Evolutionary conservation across 2,797 vertebrate genomes (phyloP), one percentile per base, ranked within the genome.

Genomic region (Alfaro cultratus): DNA sequence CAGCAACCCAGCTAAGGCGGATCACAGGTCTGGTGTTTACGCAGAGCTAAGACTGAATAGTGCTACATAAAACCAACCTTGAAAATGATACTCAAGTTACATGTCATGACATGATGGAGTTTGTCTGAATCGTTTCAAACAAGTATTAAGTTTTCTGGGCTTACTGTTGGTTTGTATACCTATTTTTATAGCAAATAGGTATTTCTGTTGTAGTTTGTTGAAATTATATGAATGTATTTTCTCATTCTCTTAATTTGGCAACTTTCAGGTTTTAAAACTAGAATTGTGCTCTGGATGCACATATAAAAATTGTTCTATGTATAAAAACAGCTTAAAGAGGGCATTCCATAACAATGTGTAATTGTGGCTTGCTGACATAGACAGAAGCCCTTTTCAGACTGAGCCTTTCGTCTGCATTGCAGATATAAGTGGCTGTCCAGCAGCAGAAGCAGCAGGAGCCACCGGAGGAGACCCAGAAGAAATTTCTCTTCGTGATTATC

Each of bases 401-500:
- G 73, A 88, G 78, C 10, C 55, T 84, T 76, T 93, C 1, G 5
- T 90, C 85, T 93, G 80, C 9, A 3, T 91, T 90, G 81, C 90
- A 97, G 96, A 96, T 85, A 88, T 90, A 83, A 87, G 87, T 72
- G 87, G 87, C 75, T 62, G 75, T 62, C 85, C 72, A 53, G 85
- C 72, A 39, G 49, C 49, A 43, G 74, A 31, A 55, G 85, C 73
- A 39, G 67, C 51, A 43, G 74, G 51, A 12, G 80, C 76, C 3
- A 80, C 68, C 13, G 5, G 5, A 8, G 68, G 77, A 83, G 92
- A 68, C 76, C 53, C 84, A 67, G 90, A 93, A 74, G 93, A 96
- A 39, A 95, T 99, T 80, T 86, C 80, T 78, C 96, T 99, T 75
- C 94, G 98, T 81, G 95, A 97, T 91, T 99, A 99, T 94, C 99